These are phyloP conservation scores for Mormyrus lacerda DNA, from an alignment of 2,113 vertebrate genomes.

Conservation along the genomic window DNA sequence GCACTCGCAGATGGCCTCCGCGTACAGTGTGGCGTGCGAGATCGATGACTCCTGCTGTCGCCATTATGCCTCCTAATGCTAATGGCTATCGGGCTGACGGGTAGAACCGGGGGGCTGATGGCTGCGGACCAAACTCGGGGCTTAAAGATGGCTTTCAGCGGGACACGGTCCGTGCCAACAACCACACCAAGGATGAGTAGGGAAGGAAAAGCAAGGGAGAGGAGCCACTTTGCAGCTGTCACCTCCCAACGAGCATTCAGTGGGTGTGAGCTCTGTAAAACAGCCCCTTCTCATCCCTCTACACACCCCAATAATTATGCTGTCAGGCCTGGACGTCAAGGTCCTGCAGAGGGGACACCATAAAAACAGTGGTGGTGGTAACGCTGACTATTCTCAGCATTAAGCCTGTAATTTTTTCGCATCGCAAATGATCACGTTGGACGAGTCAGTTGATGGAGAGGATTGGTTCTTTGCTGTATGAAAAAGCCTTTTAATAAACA, in stretches of 20 bases:
- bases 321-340: slow-evolving; percentile 63
- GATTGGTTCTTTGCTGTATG: slow-evolving; percentile 35
- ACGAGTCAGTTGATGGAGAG: slow-evolving; percentile 48
- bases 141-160: slow-evolving; percentile 12
- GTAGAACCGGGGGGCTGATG: not conserved
- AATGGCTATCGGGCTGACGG: not conserved
- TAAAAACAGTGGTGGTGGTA: slow-evolving; percentile 64
- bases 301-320: slow-evolving; percentile 73
- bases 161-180: not conserved
- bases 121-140: not conserved
- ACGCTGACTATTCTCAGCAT: slow-evolving; percentile 52
- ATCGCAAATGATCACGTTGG: slow-evolving; percentile 66
- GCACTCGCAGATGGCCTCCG: not conserved
- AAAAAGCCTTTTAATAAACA: slow-evolving; percentile 48
- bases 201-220: not conserved
- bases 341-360: slow-evolving; percentile 56
- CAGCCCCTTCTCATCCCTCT: slow-evolving; percentile 64
- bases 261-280: slow-evolving; percentile 65
- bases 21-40: not conserved
- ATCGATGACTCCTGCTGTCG: not conserved
- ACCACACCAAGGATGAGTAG: not conserved
- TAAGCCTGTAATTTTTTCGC: slow-evolving; percentile 70
- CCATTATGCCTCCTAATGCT: not conserved
- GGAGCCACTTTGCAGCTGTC: slow-evolving; percentile 62
- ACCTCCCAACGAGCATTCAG: slow-evolving; percentile 52